Conservation (phyloP, 2,113 vertebrate species). For the Eclectus roratus region DNA sequence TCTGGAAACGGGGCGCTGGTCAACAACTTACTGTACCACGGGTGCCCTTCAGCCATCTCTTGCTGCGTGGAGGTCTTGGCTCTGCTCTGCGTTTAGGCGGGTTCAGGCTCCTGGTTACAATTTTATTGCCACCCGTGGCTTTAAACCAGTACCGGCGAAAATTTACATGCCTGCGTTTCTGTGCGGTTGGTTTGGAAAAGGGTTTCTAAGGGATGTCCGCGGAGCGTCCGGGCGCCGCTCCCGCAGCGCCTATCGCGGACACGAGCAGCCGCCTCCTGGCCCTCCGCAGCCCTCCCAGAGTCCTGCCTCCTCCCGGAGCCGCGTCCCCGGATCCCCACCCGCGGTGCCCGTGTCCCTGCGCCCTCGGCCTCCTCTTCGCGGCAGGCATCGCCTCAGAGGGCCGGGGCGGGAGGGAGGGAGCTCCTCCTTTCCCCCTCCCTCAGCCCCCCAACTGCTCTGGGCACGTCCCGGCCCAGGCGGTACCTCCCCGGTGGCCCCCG, state of each 20-base stretch:
- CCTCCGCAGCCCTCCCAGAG: neutral
- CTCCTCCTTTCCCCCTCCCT: neutral
- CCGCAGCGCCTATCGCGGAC: neutral
- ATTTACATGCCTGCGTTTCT: neutral
- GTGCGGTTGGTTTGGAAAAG: neutral
- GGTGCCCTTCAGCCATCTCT: neutral
- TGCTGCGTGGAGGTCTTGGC: neutral
- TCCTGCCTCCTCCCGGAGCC: neutral
- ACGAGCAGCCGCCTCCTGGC: neutral
- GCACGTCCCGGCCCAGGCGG: neutral
- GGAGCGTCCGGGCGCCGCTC: neutral
- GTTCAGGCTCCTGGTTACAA: neutral
- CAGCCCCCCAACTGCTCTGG: neutral
- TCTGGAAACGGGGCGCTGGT: neutral
- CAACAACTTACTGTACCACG: neutral
- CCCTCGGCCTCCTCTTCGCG: neutral
- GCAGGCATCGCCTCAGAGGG: neutral
- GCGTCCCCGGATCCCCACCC: neutral
- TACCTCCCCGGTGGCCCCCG: neutral
- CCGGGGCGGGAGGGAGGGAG: too few species aligned
- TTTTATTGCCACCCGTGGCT: neutral
- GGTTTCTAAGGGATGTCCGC: neutral
- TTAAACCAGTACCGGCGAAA: neutral
- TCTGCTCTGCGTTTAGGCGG: neutral
- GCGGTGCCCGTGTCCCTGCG: neutral